These are phyloP conservation scores for Elephas maximus DNA, from an alignment of 2,113 vertebrate species.

Conservation along the genomic window DNA sequence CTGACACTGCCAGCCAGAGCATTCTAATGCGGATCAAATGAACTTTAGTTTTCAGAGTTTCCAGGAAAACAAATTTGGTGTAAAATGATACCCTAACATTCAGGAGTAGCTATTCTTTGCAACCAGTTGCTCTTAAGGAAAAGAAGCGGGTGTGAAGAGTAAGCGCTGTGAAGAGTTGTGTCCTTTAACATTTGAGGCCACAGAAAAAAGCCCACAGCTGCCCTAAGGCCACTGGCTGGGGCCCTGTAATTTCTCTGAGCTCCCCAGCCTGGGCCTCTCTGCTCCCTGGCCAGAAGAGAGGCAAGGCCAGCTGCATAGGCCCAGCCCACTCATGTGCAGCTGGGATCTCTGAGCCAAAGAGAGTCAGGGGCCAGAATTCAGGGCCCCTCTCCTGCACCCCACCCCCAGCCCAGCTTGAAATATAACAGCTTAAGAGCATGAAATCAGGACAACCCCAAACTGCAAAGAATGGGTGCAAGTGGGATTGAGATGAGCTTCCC, in stretches of 20 bases:
- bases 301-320: conserved; percentile 84
- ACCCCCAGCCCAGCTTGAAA: neutral
- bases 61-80: neutral
- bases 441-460: conserved; percentile 82
- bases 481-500: conserved; percentile 43
- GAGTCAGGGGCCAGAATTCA: conserved; percentile 26
- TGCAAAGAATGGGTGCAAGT: conserved; percentile 55
- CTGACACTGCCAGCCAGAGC: neutral
- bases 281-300: conserved; percentile 85
- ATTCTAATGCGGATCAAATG: neutral
- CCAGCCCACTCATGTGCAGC: conserved; percentile 81
- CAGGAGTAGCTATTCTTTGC: neutral
- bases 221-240: conserved; percentile 46
- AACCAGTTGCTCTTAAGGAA: neutral
- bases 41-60: conserved; percentile 17
- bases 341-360: conserved; percentile 75
- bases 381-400: neutral
- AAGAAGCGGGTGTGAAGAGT: neutral
- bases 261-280: conserved; percentile 86
- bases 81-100: neutral
- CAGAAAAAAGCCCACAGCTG: conserved; percentile 57
- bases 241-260: conserved; percentile 72
- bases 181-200: conserved; percentile 15
- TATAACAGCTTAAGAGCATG: conserved; percentile 69
- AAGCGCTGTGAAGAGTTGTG: neutral